phyloP scores from a whole-genome alignment of 2,888 invertebrate genomes.

The Campaea margaritaria region DNA sequence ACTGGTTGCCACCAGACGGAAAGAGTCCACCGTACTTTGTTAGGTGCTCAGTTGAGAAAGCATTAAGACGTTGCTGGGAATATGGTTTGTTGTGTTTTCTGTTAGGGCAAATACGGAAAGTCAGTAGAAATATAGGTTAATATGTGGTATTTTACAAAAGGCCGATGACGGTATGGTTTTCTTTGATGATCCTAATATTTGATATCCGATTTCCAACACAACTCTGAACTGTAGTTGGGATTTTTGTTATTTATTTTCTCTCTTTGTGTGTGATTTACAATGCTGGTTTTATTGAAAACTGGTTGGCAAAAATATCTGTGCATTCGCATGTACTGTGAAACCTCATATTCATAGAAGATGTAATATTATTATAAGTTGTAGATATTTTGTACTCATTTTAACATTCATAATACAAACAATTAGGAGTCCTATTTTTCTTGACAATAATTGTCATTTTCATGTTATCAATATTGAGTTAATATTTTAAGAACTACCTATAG shows the following conservation, averaged over 20 bases:
- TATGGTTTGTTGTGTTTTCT: constrained; percentile 84
- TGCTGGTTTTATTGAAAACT: background rate
- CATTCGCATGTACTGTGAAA: too few relatives aligned
- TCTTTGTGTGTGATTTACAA: too few relatives aligned
- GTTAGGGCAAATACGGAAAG: constrained; percentile 73
- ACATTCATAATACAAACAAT: too few relatives aligned
- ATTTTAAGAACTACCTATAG: background rate
- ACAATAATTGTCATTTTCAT: too few relatives aligned
- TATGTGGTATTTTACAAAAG: constrained; percentile 31
- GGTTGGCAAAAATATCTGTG: too few relatives aligned
- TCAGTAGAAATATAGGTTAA: constrained; percentile 56
- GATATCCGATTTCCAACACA: background rate
- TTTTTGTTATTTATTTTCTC: too few relatives aligned
- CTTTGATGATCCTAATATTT: background rate
- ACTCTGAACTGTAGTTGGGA: too few relatives aligned
- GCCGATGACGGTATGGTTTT: constrained; percentile 34
- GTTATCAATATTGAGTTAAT: too few relatives aligned
- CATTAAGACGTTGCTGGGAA: constrained; percentile 83
- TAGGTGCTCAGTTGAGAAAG: constrained; percentile 82
- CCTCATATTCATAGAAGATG: too few relatives aligned
- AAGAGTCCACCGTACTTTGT: constrained; percentile 81
- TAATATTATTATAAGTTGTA: too few relatives aligned
- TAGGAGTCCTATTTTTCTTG: too few relatives aligned
- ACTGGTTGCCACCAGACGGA: constrained; percentile 79
- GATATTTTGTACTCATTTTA: too few relatives aligned